Evolutionary conservation across 64 coral and sea anemone genomes (phyloP).

Genomic region (Porites lutea): DNA sequence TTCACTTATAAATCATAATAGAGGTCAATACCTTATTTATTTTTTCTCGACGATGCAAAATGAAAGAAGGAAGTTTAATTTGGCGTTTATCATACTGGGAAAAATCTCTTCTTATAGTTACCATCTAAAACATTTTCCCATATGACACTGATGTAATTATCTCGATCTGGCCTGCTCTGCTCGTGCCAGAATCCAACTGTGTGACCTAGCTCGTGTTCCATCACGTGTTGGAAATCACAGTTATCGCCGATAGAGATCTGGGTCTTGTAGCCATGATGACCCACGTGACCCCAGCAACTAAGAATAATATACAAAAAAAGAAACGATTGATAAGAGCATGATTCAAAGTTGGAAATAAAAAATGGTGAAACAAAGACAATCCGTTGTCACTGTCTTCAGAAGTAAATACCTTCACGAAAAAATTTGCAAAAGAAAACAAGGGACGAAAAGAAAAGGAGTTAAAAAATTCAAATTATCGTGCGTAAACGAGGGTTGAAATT

Average conservation of each 20-base stretch:
- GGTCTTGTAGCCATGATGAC: slow-evolving; percentile 35
- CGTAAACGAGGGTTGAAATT: no score
- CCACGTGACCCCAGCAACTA: slow-evolving; percentile 63
- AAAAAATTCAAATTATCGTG: no score
- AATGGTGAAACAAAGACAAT: no score
- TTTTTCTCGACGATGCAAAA: no score
- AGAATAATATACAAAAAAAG: neutral
- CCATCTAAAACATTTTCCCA: slow-evolving; percentile 57
- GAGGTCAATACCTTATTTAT: no score
- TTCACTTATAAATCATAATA: no score
- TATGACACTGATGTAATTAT: slow-evolving; percentile 45
- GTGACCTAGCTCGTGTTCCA: slow-evolving; percentile 63
- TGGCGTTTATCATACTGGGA: no score
- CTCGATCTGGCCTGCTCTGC: slow-evolving; percentile 59
- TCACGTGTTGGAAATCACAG: slow-evolving; percentile 65
- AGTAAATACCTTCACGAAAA: no score
- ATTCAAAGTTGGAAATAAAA: neutral
- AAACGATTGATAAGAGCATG: neutral
- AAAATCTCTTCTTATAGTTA: neutral
- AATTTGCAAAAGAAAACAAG: no score
- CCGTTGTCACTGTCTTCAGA: no score
- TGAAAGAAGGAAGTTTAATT: no score
- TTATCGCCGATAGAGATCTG: slow-evolving; percentile 72
- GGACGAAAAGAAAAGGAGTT: no score
- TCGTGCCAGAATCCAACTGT: slow-evolving; percentile 67